Conservation (phyloP, 2,888 invertebrate genomes). For the Drymonia ruficornis region DNA sequence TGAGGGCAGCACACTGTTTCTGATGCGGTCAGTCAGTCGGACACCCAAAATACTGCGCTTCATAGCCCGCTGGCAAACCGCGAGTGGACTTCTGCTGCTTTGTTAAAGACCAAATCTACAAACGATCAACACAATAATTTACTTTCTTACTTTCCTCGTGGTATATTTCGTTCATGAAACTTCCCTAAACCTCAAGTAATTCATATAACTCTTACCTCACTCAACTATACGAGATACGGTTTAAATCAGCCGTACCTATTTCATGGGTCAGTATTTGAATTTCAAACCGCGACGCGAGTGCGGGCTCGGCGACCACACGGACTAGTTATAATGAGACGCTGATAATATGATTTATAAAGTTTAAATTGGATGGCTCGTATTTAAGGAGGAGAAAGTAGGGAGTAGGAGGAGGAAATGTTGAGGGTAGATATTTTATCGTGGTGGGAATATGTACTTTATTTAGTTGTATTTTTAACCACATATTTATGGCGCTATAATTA, state of each 20-base stretch:
- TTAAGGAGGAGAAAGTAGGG: neutral
- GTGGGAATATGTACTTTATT: too few species aligned
- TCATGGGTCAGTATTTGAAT: slow-evolving; percentile 40
- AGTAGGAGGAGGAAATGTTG: too few species aligned
- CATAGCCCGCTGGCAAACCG: too few species aligned
- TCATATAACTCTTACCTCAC: neutral
- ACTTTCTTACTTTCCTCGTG: too few species aligned
- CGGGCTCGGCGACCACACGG: slow-evolving; percentile 26
- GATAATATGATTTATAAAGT: slow-evolving; percentile 21
- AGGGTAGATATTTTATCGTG: neutral
- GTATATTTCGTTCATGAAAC: neutral
- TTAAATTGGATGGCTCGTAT: slow-evolving; percentile 11
- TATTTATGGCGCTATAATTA: too few species aligned
- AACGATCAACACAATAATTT: too few species aligned
- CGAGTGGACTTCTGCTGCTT: too few species aligned
- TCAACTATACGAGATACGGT: slow-evolving; percentile 1
- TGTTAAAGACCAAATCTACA: neutral
- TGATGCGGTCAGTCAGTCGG: too few species aligned
- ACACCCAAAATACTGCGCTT: too few species aligned
- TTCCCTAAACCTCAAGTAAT: neutral
- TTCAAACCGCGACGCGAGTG: slow-evolving; percentile 33
- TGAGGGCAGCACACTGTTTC: too few species aligned
- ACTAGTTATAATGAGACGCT: slow-evolving; percentile 33
- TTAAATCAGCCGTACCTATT: slow-evolving; percentile 26
- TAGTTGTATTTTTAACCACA: too few species aligned